Evolutionary conservation across 2,797 vertebrate species (phyloP), one percentile per base, ranked within the genome.

Genomic region (Crax fasciolata): DNA sequence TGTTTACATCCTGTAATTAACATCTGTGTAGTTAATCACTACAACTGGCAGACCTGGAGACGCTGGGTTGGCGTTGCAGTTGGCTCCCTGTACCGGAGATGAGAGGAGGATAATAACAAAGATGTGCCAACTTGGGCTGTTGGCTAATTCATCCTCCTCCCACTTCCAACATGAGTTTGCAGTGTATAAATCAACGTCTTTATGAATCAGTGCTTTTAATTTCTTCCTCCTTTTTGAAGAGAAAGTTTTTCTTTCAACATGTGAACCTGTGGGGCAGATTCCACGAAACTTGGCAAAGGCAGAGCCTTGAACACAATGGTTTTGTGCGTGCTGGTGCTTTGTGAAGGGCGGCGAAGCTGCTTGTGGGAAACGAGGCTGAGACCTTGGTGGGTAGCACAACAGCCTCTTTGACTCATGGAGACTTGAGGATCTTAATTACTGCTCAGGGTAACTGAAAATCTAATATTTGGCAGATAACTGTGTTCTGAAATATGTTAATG

Each of bases 1-100:
- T 87, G 87, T 90, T 94, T 93, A 62, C 91, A 72, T 76, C 41
- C 93, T 39, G 55, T 93, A 85, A 96, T 96, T 94, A 93, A 74
- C 81, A 89, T 18, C 78, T 59, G 44, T 5, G 57, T 11, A 10
- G 32, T 85, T 94, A 80, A 97, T 96, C 62, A 77, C 11, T 0
- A 0, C 44, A 10, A 55, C 58, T 78, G 91, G 67, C 72, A 57
- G 49, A 20, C 43, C 25, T 2, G 1, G n/a, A 30, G 76, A 41
- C 0, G 10, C 72, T 55, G 90, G 62, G 25, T 0, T 2, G 32
- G 72, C 79, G 6, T 10, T 43, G 62, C 0, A 10, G 46, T 41
- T 38, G 77, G 68, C 38, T 73, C 65, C 32, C 41, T 58, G 68
- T 80, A 61, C 43, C 27, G 3, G 66, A 41, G 55, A 59, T 58